Percentiles rank a stretch among this genome's conserved stretches.
These are phyloP conservation scores for Mylabris sibirica DNA, from an alignment of 2,888 invertebrate genomes.

Conservation along the genomic window DNA sequence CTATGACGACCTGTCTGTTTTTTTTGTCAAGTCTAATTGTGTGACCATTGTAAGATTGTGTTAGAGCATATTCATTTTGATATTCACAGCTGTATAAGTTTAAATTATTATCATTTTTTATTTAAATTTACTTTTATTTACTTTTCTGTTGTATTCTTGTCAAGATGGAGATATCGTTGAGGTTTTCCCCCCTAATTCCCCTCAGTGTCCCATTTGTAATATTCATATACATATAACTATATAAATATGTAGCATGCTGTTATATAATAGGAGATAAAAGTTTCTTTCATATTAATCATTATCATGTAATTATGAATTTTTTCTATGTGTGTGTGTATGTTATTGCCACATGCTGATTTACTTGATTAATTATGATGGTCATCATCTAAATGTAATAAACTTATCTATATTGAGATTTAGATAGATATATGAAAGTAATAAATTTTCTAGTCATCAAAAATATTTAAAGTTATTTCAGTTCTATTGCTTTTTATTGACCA, in stretches of 20 bases:
- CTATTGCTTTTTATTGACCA: neutral
- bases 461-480: neutral
- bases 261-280: slow-evolving; percentile 24
- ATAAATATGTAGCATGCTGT: slow-evolving; percentile 4
- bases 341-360: slow-evolving; percentile 25
- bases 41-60: neutral
- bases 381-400: slow-evolving; percentile 10
- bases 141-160: neutral
- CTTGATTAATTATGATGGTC: slow-evolving; percentile 26
- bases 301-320: slow-evolving; percentile 27
- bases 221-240: neutral
- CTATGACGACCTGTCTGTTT: slow-evolving; percentile 15
- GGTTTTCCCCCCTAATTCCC: neutral
- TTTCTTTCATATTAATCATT: slow-evolving; percentile 28
- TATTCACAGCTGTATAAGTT: neutral
- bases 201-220: neutral
- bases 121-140: neutral
- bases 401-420: slow-evolving; percentile 1
- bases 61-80: neutral
- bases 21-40: slow-evolving; percentile 3
- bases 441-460: neutral
- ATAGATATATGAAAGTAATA: neutral
- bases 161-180: slow-evolving; percentile 16
- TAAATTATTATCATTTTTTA: neutral
- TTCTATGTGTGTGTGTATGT: neutral